Evolutionary conservation across 2,113 vertebrate genomes (phyloP).

Genomic region (Pogonocichla stellata): DNA sequence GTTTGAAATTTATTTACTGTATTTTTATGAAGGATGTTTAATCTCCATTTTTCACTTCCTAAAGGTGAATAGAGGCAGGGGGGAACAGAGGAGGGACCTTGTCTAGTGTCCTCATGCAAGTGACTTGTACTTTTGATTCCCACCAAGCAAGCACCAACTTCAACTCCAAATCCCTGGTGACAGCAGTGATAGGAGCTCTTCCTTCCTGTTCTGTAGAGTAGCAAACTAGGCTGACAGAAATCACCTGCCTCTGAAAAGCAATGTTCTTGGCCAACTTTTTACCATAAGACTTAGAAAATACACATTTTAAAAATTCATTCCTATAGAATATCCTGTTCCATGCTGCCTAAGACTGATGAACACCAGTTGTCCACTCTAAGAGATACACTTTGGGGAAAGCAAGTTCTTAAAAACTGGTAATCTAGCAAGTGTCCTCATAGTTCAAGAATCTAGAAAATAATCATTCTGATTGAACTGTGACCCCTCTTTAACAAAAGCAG

Average conservation of each 20-base stretch:
- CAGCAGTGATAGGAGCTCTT: neutral
- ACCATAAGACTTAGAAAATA: neutral
- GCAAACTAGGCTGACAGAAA: neutral
- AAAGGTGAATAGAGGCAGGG: neutral
- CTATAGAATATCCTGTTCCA: neutral
- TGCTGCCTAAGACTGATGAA: neutral
- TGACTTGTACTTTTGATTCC: neutral
- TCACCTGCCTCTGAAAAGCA: neutral
- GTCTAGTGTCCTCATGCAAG: neutral
- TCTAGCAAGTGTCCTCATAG: neutral
- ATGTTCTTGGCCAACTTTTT: neutral
- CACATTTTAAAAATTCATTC: neutral
- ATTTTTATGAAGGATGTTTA: neutral
- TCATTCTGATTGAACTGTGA: neutral
- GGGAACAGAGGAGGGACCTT: neutral
- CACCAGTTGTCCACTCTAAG: accelerated
- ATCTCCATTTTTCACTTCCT: neutral
- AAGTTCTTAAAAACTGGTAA: neutral
- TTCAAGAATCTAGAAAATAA: neutral
- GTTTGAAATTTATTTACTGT: neutral
- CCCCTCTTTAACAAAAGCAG: neutral
- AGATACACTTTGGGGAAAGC: neutral
- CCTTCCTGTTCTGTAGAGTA: neutral
- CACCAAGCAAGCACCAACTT: neutral
- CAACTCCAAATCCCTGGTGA: neutral